Evolutionary conservation across 2,888 invertebrate species (phyloP), one percentile per base, ranked within the genome.

Genomic region (Cheilosia variabilis): DNA sequence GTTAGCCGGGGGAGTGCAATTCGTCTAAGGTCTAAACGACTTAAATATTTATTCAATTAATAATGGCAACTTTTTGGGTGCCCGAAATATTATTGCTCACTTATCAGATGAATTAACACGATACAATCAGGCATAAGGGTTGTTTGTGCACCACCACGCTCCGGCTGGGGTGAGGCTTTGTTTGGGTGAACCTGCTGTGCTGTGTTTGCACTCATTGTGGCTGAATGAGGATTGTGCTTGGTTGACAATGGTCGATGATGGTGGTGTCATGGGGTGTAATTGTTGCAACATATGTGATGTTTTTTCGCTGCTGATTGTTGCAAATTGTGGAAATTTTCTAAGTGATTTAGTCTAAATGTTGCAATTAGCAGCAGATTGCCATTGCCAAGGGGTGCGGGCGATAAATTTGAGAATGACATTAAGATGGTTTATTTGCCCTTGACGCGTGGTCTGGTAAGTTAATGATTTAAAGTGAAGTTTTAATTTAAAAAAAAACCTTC

Each of bases 21-120:
- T 72, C 68, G 58, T 68, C 77, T 66, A 86, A 86, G 73, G 58
- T 68, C 77, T 66, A 86, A 86, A 77, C 68, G 81, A 77, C 86
- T 86, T 77, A 86, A 86, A 86, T 86, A 86, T 86, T 86, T 86
- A 77, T 86, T 86, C 86, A 86, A 86, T 86, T 86, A 81, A 86
- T 86, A 86, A 81, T 76, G 71, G 66, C 19, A 66, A 60, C 34
- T 37, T 69, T 53, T 60, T 73, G 63, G 53, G 77, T 27, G 53
- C 37, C 17, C 22, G 87, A 76, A 89, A 88, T 90, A 90, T 91
- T 91, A 90, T 89, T 91, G 90, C 89, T 88, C 90, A 90, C 89
- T 91, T 91, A 91, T 89, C 90, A 90, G 89, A 88, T 90, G 90
- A 90, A 91, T 90, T 90, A 90, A 89, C 90, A 89, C 89, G 88